These are phyloP conservation scores for Sycophila sp. DNA, from an alignment of 1,140 invertebrate genomes.

Conservation along the genomic window DNA sequence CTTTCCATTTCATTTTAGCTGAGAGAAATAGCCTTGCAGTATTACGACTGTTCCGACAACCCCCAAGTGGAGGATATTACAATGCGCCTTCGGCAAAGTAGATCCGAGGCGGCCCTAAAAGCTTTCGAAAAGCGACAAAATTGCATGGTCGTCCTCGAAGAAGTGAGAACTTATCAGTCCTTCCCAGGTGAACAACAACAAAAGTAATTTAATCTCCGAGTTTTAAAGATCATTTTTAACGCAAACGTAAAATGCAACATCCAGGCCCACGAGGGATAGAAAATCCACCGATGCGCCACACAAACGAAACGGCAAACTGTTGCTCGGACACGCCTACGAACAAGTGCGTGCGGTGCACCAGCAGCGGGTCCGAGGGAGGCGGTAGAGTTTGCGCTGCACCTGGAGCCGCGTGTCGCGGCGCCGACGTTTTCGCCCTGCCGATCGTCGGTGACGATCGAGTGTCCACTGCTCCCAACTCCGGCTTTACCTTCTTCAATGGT, in stretches of 20 bases:
- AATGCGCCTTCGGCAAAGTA: constrained; percentile 44
- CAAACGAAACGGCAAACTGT: constrained; percentile 58
- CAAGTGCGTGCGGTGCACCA: constrained; percentile 55
- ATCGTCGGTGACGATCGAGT: not conserved
- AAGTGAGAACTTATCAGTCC: constrained; percentile 36
- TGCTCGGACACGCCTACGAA: constrained; percentile 58
- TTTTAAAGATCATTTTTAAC: too few relatives aligned
- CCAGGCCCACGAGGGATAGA: not conserved
- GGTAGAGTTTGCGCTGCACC: not conserved
- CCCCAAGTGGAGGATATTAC: constrained; percentile 62
- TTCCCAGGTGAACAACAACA: too few relatives aligned
- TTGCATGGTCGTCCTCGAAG: constrained; percentile 46
- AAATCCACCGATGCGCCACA: constrained; percentile 61
- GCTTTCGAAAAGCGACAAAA: constrained; percentile 45
- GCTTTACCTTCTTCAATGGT: not conserved
- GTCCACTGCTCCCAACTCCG: not conserved
- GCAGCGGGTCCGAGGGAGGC: not conserved
- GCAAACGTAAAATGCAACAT: too few relatives aligned
- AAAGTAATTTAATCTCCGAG: too few relatives aligned
- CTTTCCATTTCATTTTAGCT: constrained; percentile 72
- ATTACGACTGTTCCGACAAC: constrained; percentile 72
- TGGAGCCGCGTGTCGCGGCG: not conserved
- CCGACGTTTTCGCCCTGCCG: constrained; percentile 6
- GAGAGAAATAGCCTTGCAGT: constrained; percentile 73
- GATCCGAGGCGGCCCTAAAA: constrained; percentile 37